Evolutionary conservation across 2,797 vertebrate species (phyloP).

Genomic region (Alca torda): DNA sequence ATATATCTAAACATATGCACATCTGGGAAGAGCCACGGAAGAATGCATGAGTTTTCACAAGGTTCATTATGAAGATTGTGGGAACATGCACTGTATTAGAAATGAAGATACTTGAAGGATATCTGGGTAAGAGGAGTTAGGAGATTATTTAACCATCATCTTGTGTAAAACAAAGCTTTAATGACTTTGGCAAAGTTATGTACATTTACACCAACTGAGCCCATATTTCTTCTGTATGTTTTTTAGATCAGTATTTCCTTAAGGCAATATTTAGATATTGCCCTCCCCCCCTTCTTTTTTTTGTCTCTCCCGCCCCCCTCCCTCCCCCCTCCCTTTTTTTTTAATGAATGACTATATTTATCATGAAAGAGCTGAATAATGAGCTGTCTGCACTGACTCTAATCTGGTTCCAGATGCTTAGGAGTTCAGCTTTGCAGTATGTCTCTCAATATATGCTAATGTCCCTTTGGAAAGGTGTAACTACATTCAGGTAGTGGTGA

Average conservation of each 20-base stretch:
- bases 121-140: background rate
- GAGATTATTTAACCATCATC: background rate
- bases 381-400: background rate
- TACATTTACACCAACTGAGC: background rate
- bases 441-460: background rate
- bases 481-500: background rate
- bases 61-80: background rate
- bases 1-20: background rate
- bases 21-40: background rate
- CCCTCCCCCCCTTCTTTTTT: too few species aligned
- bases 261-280: background rate
- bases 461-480: background rate
- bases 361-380: background rate
- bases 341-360: background rate
- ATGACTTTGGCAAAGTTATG: background rate
- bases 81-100: background rate
- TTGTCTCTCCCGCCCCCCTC: too few species aligned
- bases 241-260: background rate
- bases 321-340: accelerated
- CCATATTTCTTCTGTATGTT: background rate
- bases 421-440: background rate
- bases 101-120: background rate
- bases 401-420: background rate
- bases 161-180: background rate
- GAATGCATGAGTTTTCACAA: background rate